Evolutionary conservation across 2,888 invertebrate genomes (phyloP).

Genomic region (Tortricodes alternella): DNA sequence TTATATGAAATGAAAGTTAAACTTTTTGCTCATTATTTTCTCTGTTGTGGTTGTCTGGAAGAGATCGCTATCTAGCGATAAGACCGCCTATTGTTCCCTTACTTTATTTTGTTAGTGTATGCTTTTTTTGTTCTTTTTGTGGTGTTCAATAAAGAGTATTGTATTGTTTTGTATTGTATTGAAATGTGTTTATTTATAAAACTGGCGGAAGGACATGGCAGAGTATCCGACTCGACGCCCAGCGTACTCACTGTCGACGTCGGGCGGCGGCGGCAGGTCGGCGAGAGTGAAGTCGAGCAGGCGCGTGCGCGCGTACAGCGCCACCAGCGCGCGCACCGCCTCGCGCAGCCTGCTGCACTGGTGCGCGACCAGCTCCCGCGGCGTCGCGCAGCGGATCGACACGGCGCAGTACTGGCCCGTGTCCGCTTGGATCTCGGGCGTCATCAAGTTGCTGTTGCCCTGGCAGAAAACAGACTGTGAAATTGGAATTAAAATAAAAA

Average conservation of each 20-base stretch:
- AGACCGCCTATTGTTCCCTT: too few species aligned
- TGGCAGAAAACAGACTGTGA: slow-evolving; percentile 32
- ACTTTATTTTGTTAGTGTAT: too few species aligned
- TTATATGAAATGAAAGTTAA: too few species aligned
- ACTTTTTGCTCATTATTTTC: too few species aligned
- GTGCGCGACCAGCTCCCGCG: slow-evolving; percentile 84
- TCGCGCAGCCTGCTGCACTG: slow-evolving; percentile 89
- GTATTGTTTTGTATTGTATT: too few species aligned
- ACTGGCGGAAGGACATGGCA: too few species aligned
- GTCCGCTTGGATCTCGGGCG: slow-evolving; percentile 86
- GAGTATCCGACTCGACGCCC: too few species aligned
- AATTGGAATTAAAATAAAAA: background rate
- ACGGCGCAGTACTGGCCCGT: slow-evolving; percentile 88
- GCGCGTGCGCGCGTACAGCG: slow-evolving; percentile 93
- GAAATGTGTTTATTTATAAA: too few species aligned
- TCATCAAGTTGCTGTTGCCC: slow-evolving; percentile 52
- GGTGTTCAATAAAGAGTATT: too few species aligned
- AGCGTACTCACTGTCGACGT: slow-evolving; percentile 61
- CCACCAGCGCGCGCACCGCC: slow-evolving; percentile 91
- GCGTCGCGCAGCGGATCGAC: slow-evolving; percentile 80
- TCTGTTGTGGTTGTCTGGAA: too few species aligned
- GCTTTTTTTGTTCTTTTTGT: too few species aligned
- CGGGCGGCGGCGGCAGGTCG: slow-evolving; percentile 81
- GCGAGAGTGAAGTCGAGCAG: slow-evolving; percentile 91
- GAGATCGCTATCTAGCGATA: too few species aligned